Conservation (phyloP, 2,888 invertebrate species). For the Notocelia uddmanniana region DNA sequence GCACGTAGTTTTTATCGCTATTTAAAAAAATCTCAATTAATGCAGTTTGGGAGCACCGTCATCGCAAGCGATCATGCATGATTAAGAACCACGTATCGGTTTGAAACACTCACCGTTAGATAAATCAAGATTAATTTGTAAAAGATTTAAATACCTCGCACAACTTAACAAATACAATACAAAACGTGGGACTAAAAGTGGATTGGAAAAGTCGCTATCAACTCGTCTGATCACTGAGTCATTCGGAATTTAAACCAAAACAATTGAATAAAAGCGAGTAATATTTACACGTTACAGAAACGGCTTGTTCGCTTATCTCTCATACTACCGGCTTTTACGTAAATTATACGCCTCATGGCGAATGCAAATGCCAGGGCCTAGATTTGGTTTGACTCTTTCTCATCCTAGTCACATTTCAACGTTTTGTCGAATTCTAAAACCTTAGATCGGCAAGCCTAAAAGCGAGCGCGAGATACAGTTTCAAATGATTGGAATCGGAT, state of each 20-base stretch:
- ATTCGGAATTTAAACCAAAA: conserved; percentile 9
- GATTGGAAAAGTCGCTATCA: neutral
- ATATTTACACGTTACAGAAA: neutral
- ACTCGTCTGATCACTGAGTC: neutral
- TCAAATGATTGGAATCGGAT: neutral
- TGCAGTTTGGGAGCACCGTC: no score
- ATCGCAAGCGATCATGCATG: no score
- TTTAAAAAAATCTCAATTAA: no score
- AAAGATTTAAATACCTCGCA: no score
- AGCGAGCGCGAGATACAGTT: neutral
- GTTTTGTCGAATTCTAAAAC: neutral
- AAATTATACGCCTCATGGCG: conserved; percentile 23
- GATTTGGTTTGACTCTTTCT: neutral
- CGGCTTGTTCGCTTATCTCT: conserved; percentile 19
- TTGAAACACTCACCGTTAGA: neutral
- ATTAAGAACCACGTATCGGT: no score
- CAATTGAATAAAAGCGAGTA: neutral
- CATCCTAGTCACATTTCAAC: neutral
- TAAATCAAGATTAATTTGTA: neutral
- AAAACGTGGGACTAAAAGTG: conserved; percentile 11
- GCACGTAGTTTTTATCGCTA: no score
- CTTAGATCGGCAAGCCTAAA: neutral
- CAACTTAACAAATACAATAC: neutral
- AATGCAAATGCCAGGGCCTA: conserved; percentile 29
- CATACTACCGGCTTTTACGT: conserved; percentile 14